Percentiles rank a stretch among this genome's conserved stretches.
Evolutionary conservation across 2,113 vertebrate genomes (phyloP).

Genomic region (Cyprinodon variegatus): DNA sequence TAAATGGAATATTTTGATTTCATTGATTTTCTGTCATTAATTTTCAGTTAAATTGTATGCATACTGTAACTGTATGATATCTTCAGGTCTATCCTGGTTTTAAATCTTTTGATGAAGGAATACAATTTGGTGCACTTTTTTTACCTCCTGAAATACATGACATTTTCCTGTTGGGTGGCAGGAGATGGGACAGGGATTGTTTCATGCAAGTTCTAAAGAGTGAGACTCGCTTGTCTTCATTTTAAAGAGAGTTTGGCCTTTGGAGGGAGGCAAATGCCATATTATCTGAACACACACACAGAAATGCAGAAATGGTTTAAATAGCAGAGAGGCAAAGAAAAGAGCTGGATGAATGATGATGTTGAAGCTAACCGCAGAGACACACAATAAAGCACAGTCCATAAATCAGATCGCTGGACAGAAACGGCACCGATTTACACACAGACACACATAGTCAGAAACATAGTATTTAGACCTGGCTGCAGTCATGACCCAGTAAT

Average conservation of each 20-base stretch:
- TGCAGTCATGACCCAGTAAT: too few species aligned
- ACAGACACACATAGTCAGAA: not conserved
- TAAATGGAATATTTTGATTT: too few species aligned
- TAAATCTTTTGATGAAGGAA: not conserved
- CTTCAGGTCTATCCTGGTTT: not conserved
- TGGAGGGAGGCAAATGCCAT: conserved; percentile 19
- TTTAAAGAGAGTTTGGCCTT: conserved; percentile 43
- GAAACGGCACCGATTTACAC: not conserved
- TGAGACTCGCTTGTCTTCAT: conserved; percentile 41
- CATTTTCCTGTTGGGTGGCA: conserved; percentile 16
- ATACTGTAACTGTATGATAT: not conserved
- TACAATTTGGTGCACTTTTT: not conserved
- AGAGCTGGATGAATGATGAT: conserved; percentile 7
- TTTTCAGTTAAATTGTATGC: too few species aligned
- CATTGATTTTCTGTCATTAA: too few species aligned
- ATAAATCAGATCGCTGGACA: conserved; percentile 9
- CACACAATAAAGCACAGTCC: conserved; percentile 1
- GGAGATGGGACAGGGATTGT: not conserved
- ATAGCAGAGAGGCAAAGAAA: conserved; percentile 5
- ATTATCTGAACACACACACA: not conserved
- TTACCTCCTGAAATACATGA: conserved; percentile 24
- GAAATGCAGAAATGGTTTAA: not conserved
- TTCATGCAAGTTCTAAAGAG: conserved; percentile 33
- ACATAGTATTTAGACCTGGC: not conserved
- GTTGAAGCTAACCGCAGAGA: not conserved